phyloP scores from a whole-genome alignment of 2,797 vertebrate species.

The Ctenopoma multispine region DNA sequence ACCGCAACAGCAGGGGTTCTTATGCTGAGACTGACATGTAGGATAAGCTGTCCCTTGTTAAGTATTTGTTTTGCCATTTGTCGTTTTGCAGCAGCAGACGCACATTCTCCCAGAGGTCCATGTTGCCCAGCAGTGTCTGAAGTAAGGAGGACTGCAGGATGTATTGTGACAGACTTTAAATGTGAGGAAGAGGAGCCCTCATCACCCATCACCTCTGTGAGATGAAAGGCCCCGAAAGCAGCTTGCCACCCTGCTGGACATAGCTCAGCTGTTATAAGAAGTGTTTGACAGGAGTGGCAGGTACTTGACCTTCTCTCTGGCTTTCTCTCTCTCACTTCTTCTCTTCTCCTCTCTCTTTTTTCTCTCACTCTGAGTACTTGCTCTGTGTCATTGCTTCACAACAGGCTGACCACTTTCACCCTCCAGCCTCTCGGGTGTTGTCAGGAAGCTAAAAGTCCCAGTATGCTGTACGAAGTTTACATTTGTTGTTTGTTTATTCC shows the following conservation, averaged over 20 bases:
- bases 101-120: conserved; percentile 48
- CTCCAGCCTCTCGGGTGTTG: conserved; percentile 52
- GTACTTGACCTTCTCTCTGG: conserved; percentile 80
- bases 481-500: conserved; percentile 40
- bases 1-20: conserved; percentile 12
- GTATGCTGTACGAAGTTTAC: conserved; percentile 1
- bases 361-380: conserved; percentile 26
- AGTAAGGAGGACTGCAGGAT: conserved; percentile 50
- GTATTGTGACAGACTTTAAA: conserved; percentile 73
- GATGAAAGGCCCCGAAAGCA: conserved; percentile 76
- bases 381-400: conserved; percentile 53
- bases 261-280: conserved; percentile 73
- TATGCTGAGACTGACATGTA: conserved; percentile 10
- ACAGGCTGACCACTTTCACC: conserved; percentile 39
- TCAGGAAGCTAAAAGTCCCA: conserved; percentile 58
- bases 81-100: conserved; percentile 22
- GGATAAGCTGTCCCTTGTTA: conserved; percentile 8
- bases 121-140: conserved; percentile 51
- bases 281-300: conserved; percentile 83
- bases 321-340: conserved; percentile 45
- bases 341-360: conserved; percentile 24
- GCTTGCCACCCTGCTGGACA: conserved; percentile 68
- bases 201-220: conserved; percentile 73
- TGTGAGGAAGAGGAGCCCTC: conserved; percentile 71
- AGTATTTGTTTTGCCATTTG: conserved; percentile 19